Percentiles rank a stretch among this genome's conserved stretches.
These are phyloP conservation scores for Protonemura montana DNA, from an alignment of 2,888 invertebrate species.

Conservation along the genomic window DNA sequence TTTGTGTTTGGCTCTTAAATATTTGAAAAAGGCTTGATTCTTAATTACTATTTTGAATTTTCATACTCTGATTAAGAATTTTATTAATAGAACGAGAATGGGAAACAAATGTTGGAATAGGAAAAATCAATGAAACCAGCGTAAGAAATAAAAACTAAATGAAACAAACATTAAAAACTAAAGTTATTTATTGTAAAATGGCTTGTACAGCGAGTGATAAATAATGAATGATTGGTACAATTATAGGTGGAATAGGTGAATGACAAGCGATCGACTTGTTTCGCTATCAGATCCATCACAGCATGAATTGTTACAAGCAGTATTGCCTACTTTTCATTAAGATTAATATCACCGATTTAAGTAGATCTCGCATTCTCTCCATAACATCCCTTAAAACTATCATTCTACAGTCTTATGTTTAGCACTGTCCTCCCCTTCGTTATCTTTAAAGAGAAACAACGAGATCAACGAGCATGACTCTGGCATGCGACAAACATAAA, in stretches of 20 bases:
- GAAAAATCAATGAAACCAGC: no score
- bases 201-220: neutral
- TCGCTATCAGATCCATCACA: neutral
- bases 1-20: no score
- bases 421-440: neutral
- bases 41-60: no score
- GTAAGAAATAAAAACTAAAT: no score
- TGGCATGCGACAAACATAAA: conserved; percentile 27
- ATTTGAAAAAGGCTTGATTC: no score
- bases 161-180: neutral
- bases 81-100: no score
- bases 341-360: neutral
- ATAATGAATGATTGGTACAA: neutral
- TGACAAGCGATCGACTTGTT: neutral
- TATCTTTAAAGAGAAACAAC: conserved; percentile 29
- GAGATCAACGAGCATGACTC: conserved; percentile 38
- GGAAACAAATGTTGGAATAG: no score
- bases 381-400: neutral
- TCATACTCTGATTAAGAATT: no score
- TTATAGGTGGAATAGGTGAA: neutral
- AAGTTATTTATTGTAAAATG: neutral
- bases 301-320: neutral
- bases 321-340: neutral
- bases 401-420: conserved; percentile 32
- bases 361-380: neutral